Evolutionary conservation across 2,113 vertebrate genomes (phyloP).

Genomic region (Lutjanus erythropterus): DNA sequence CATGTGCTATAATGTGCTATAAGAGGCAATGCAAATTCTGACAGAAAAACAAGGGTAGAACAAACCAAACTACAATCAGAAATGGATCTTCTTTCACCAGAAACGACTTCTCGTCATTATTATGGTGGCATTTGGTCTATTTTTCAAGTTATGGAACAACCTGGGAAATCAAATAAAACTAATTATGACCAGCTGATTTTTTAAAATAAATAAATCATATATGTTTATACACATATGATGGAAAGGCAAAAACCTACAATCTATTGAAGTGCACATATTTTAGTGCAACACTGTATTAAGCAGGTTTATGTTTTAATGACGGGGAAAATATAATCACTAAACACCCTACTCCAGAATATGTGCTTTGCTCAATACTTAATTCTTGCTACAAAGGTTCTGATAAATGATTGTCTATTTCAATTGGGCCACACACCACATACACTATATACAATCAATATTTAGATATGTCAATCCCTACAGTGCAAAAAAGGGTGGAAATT

Average conservation of each 20-base stretch:
- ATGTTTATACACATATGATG: not conserved
- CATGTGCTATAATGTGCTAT: not conserved
- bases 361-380: conserved; percentile 20
- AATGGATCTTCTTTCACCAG: not conserved
- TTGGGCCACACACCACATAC: not conserved
- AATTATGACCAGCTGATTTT: not conserved
- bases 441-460: not conserved
- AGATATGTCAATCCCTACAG: not conserved
- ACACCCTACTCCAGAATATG: conserved; percentile 18
- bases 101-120: not conserved
- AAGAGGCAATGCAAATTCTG: not conserved
- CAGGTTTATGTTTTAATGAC: not conserved
- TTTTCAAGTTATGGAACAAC: not conserved
- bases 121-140: not conserved
- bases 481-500: conserved; percentile 23
- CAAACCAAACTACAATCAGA: not conserved
- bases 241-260: conserved; percentile 1
- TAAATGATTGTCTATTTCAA: conserved; percentile 15
- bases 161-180: not conserved
- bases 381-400: conserved; percentile 13
- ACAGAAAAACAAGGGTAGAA: not conserved
- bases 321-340: not conserved
- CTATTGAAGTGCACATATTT: not conserved
- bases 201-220: not conserved
- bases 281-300: not conserved